Base-by-base conservation (phyloP, 2,797 vertebrate genomes). In the Graptemys geographica region DNA sequence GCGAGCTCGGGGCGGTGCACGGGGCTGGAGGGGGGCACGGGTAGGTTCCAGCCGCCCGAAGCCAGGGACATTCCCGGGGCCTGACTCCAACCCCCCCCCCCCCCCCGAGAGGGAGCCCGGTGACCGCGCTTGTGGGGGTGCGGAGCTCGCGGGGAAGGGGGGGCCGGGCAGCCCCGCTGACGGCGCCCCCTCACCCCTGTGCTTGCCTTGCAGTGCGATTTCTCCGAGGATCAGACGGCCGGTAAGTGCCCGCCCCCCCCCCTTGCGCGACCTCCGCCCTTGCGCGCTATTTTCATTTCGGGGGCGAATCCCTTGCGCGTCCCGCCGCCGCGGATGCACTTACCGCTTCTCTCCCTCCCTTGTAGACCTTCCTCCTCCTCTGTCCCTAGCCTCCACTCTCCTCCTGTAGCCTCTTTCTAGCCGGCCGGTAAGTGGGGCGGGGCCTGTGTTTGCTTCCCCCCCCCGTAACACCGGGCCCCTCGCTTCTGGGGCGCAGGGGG, bases 151-250 rank as follows among this genome's bases (percentile, higher is more conserved):
- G 15, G 31, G 31, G 4, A 28, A 7, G 12, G 13, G 31, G 62
- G 31, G 62, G 16, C 16, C 57, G 27, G 16, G 8, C 13, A 18
- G 16, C 62, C 18, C 62, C 87, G 79, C 33, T 31, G 84, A 41
- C 56, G 93, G 81, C 96, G 93, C 94, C 84, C 55, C 76, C 56
- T 52, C 51, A 15, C 52, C 52, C 21, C 95, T 83, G 88, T 95
- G 84, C 93, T 94, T 84, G 89, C 85, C 80, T 62, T 83, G 16
- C 96, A 98, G 98, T 98, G 98, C 72, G 98, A 98, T 93, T 98
- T 98, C 97, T 96, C 98, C 52, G 98, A 98, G 95, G 98, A 98
- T n/a, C 97, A 98, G 88, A 98, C 98, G 2, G 97, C 97, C 55
- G 98, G 98, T 98, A 94, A 89, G 96, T 93, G 15, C 47, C 16